phyloP scores from a whole-genome alignment of 1,140 invertebrate genomes.

The Zaprionus tsacasi region DNA sequence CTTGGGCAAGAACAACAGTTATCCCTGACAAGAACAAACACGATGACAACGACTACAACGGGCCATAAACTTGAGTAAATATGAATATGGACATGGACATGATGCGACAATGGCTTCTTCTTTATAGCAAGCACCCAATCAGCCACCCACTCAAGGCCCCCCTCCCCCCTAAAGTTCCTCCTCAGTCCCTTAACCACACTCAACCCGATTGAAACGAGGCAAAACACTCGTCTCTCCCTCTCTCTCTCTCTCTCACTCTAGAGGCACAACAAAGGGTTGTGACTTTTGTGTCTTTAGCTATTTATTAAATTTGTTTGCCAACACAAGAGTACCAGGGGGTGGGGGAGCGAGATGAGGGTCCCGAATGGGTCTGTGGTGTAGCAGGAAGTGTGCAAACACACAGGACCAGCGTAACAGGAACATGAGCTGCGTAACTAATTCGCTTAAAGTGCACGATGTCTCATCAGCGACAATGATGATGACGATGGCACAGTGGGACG shows the following conservation, averaged over 20 bases:
- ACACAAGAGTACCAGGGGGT: slow-evolving; percentile 34
- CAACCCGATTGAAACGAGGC: neutral
- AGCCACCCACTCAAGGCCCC: slow-evolving; percentile 3
- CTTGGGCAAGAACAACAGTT: slow-evolving; percentile 15
- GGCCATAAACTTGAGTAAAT: slow-evolving; percentile 78
- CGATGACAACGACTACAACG: slow-evolving; percentile 16
- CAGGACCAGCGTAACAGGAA: slow-evolving; percentile 51
- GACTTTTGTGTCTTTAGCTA: slow-evolving; percentile 79
- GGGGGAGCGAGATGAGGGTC: neutral
- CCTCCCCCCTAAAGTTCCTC: neutral
- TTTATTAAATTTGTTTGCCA: slow-evolving; percentile 81
- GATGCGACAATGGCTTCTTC: slow-evolving; percentile 44
- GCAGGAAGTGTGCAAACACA: slow-evolving; percentile 32
- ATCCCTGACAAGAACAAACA: slow-evolving; percentile 49
- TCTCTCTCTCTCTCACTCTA: neutral
- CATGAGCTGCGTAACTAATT: slow-evolving; percentile 82
- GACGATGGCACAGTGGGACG: slow-evolving; percentile 49
- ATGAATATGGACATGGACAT: slow-evolving; percentile 62
- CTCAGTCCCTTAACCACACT: neutral
- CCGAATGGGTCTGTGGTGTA: slow-evolving; percentile 7
- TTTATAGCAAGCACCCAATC: slow-evolving; percentile 16
- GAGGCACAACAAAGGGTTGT: slow-evolving; percentile 68
- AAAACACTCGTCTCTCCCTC: neutral
- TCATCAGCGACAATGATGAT: slow-evolving; percentile 64
- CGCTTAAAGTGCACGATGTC: slow-evolving; percentile 78